Percentiles rank a stretch among this genome's conserved stretches.
Conservation (phyloP, 1,140 invertebrate genomes). For the Drosophila suzukii region DNA sequence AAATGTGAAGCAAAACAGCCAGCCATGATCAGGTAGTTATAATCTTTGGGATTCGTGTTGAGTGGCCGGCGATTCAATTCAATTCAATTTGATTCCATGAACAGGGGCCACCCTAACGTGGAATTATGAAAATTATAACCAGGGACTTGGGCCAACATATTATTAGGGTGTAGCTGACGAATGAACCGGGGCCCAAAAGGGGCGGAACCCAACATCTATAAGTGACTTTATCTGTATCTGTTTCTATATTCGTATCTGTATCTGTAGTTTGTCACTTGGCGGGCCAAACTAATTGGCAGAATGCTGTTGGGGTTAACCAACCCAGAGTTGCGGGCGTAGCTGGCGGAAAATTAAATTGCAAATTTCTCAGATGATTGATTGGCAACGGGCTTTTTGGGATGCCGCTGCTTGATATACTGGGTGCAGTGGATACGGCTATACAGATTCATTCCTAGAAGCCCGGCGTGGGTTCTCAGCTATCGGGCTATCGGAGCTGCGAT, state of each 20-base stretch:
- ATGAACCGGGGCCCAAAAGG: conserved; percentile 3
- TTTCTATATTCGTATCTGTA: conserved; percentile 1
- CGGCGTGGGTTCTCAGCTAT: conserved; percentile 30
- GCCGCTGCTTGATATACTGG: conserved; percentile 23
- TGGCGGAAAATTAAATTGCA: conserved; percentile 55
- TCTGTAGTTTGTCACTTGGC: conserved; percentile 39
- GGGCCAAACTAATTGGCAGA: conserved; percentile 55
- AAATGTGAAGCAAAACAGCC: conserved; percentile 54
- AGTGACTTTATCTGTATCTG: conserved; percentile 12
- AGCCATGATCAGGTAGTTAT: conserved; percentile 43
- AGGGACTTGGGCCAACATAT: conserved; percentile 48
- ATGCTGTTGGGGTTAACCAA: conserved; percentile 31
- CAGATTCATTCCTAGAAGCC: conserved; percentile 18
- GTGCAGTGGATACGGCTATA: conserved; percentile 8
- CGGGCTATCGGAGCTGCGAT: conserved; percentile 3
- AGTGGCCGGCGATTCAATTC: conserved; percentile 62
- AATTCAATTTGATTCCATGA: conserved; percentile 70
- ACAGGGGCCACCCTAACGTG: conserved; percentile 69
- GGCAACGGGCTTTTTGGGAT: conserved; percentile 45
- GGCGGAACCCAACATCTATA: conserved; percentile 5
- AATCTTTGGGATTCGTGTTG: conserved; percentile 31
- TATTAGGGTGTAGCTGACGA: conserved; percentile 63
- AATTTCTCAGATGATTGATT: conserved; percentile 68
- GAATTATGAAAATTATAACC: conserved; percentile 72
- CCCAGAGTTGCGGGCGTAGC: conserved; percentile 34